A percentile compares a stretch with the other conserved stretches of the same genome.
Evolutionary conservation across 1,140 invertebrate genomes (phyloP).

Genomic region (Samia ricini): DNA sequence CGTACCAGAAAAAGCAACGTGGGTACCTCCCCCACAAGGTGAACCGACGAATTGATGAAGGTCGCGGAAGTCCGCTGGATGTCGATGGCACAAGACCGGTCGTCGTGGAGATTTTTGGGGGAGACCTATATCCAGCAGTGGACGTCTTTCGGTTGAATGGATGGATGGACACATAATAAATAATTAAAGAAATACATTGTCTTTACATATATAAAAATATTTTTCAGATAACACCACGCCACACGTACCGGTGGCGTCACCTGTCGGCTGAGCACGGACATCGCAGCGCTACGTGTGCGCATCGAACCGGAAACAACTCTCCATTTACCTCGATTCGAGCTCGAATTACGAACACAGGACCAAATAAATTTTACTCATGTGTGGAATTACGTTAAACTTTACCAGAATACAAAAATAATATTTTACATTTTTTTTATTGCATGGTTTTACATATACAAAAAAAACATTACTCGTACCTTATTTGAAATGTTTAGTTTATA

Average conservation of each 20-base stretch:
- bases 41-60: too few relatives aligned
- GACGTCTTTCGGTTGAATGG: too few relatives aligned
- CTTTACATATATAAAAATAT: too few relatives aligned
- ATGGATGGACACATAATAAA: too few relatives aligned
- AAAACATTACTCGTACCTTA: background rate
- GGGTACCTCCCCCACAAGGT: too few relatives aligned
- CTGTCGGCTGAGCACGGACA: conserved; percentile 23
- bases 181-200: too few relatives aligned
- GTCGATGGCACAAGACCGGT: too few relatives aligned
- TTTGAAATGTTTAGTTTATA: background rate
- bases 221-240: conserved; percentile 69
- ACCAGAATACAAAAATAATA: background rate
- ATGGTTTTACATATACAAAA: background rate
- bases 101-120: too few relatives aligned
- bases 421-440: background rate
- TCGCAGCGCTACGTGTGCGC: conserved; percentile 12
- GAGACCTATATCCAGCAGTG: too few relatives aligned
- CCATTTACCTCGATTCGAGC: conserved; percentile 28
- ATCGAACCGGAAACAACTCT: conserved; percentile 23
- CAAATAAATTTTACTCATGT: conserved; percentile 26
- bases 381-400: conserved; percentile 1
- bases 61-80: too few relatives aligned
- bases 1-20: too few relatives aligned
- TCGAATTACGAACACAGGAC: conserved; percentile 28
- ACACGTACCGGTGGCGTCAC: conserved; percentile 43